A percentile compares a stretch with the other conserved stretches of the same genome.
phyloP scores from a whole-genome alignment of 1,140 invertebrate genomes.

The Tetraneura akinire region DNA sequence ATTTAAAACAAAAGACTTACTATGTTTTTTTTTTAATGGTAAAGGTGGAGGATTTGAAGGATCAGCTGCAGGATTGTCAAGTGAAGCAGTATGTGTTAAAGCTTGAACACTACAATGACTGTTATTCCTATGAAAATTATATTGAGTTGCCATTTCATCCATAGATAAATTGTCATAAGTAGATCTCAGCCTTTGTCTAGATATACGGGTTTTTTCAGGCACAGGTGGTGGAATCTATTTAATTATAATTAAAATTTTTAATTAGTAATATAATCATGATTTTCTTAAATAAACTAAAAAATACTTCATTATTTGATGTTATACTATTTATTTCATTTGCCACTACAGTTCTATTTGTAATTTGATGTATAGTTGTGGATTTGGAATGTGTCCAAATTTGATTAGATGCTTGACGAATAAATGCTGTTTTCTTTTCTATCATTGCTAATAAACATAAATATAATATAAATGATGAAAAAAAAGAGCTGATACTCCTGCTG shows the following conservation, averaged over 20 bases:
- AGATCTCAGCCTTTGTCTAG: constrained; percentile 22
- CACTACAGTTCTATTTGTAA: constrained; percentile 34
- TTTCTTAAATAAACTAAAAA: neutral
- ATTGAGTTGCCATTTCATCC: constrained; percentile 49
- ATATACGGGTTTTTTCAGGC: constrained; percentile 36
- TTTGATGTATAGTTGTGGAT: constrained; percentile 42
- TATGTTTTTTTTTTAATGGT: constrained; percentile 88
- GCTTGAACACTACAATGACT: constrained; percentile 47
- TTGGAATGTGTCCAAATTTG: constrained; percentile 45
- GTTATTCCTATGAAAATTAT: constrained; percentile 45
- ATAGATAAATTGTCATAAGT: constrained; percentile 49
- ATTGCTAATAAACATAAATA: constrained; percentile 17
- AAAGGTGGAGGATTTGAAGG: constrained; percentile 77
- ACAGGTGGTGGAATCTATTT: constrained; percentile 42
- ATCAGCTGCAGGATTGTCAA: constrained; percentile 38
- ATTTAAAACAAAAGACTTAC: too few relatives aligned
- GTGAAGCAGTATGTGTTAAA: constrained; percentile 45
- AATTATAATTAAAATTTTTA: too few relatives aligned
- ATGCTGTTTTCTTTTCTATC: constrained; percentile 44
- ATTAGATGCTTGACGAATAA: constrained; percentile 43
- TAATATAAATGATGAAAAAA: too few relatives aligned
- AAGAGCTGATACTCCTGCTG: too few relatives aligned
- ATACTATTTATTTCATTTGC: constrained; percentile 28
- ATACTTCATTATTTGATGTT: constrained; percentile 13
- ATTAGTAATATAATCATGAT: too few relatives aligned